Conservation (phyloP, 1,140 invertebrate genomes). For the Sycophila sp. region DNA sequence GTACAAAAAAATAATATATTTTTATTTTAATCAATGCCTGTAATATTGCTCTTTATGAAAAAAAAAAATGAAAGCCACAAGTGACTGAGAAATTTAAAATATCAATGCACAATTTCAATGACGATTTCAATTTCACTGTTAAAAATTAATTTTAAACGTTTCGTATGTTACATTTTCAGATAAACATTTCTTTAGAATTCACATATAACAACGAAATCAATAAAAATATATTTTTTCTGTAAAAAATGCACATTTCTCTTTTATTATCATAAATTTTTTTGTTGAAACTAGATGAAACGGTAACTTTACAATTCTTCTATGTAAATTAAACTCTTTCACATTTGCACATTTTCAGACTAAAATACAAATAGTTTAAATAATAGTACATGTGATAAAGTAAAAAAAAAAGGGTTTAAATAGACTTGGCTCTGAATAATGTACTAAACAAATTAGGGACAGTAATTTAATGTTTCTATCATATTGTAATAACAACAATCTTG, state of each 20-base stretch:
- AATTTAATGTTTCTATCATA: constrained; percentile 35
- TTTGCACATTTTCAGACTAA: constrained; percentile 27
- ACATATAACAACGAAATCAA: constrained; percentile 24
- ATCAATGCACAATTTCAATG: background rate
- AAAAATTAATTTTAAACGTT: too few relatives aligned
- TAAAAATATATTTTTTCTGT: constrained; percentile 11
- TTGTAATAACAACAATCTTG: constrained; percentile 14
- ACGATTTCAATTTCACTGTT: background rate
- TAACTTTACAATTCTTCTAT: constrained; percentile 21
- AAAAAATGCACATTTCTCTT: background rate
- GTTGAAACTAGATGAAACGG: background rate
- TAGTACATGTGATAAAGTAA: constrained; percentile 35
- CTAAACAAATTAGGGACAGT: constrained; percentile 28
- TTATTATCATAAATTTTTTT: background rate
- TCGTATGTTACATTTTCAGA: too few relatives aligned
- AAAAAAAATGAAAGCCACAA: constrained; percentile 13
- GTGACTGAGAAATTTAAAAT: constrained; percentile 15
- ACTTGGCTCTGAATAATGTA: constrained; percentile 23
- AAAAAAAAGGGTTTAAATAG: background rate
- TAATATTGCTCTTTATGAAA: constrained; percentile 13
- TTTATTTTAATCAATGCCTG: background rate
- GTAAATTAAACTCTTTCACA: constrained; percentile 22
- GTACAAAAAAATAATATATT: constrained; percentile 2
- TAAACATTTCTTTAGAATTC: too few relatives aligned
- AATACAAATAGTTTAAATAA: constrained; percentile 34